Base-by-base conservation (phyloP, 2,797 vertebrate genomes). In the Coendou prehensilis region DNA sequence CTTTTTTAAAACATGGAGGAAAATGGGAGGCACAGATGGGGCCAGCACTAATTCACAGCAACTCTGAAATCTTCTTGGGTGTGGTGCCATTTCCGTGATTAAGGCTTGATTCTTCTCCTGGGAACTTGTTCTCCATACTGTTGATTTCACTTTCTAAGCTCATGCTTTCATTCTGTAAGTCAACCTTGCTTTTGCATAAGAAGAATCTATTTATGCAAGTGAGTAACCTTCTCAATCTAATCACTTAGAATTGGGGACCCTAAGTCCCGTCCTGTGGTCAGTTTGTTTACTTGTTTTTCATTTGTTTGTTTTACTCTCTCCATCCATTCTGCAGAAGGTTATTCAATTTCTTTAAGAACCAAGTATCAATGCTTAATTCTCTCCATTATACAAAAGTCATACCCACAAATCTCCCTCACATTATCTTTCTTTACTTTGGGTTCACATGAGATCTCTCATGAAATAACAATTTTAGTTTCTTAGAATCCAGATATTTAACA, bases 21-120 rank as follows among this genome's bases (percentile, higher is more conserved):
- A 83, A n/a, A 6, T 6, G 28, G 54, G 7, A 18, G 22, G 20
- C 33, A 26, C 2, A 11, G 0, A 5, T 73, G 10, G 52, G 9
- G 6, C 15, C 1, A 4, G 2, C 37, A 30, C 28, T 15, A 30
- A 7, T 8, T 30, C 54, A 15, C 0, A 63, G 6, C 6, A 61
- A 0, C n/a, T 54, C 45, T 56, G 5, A 4, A 57, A 14, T 59
- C 26, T 59, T 1, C 64, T n/a, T 28, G 20, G 28, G 28, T 7
- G 9, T 1, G 2, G 9, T 11, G 9, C 14, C 20, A 41, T 6
- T 45, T 41, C 37, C 10, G 1, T 17, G 5, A 10, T 18, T 17
- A 23, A 23, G 5, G n/a, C 4, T 15, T 87, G 15, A 5, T 23
- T n/a, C 45, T 33, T 6, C 41, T 69, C 15, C 3, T 4, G 6